Evolutionary conservation across 2,888 invertebrate genomes (phyloP).

Genomic region (Schizaphis graminum): DNA sequence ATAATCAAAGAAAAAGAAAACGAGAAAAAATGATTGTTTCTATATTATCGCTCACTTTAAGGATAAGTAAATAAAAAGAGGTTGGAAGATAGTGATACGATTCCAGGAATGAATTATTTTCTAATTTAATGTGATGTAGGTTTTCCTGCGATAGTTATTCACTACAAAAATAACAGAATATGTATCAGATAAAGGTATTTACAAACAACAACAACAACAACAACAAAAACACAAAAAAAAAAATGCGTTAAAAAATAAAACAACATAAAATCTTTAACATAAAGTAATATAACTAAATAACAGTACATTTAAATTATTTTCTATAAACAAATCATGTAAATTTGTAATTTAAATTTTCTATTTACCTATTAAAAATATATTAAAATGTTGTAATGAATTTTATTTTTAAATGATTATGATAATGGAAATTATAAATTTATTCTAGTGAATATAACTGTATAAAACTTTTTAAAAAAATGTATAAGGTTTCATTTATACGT

Average conservation of each 20-base stretch:
- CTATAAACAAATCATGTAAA: not conserved
- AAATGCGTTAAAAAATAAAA: not conserved
- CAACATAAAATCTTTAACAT: constrained; percentile 3
- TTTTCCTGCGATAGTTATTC: not conserved
- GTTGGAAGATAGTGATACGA: constrained; percentile 7
- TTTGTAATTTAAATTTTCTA: not conserved
- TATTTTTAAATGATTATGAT: not conserved
- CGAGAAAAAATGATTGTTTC: not conserved
- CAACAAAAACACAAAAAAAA: not conserved
- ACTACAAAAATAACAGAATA: not conserved
- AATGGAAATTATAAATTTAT: not conserved
- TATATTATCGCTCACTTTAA: not conserved
- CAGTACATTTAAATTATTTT: not conserved
- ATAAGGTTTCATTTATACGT: not conserved
- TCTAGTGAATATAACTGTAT: not conserved
- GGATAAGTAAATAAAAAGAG: constrained; percentile 14
- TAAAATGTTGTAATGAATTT: not conserved
- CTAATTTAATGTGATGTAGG: not conserved
- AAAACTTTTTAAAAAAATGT: not conserved
- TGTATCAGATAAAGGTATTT: not conserved
- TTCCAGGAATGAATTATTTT: not conserved
- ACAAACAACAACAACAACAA: not conserved
- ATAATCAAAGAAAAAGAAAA: constrained; percentile 5
- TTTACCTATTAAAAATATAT: not conserved
- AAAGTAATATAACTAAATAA: not conserved